Evolutionary conservation across 1,140 invertebrate species (phyloP).

Genomic region (Heliconius hermathena): DNA sequence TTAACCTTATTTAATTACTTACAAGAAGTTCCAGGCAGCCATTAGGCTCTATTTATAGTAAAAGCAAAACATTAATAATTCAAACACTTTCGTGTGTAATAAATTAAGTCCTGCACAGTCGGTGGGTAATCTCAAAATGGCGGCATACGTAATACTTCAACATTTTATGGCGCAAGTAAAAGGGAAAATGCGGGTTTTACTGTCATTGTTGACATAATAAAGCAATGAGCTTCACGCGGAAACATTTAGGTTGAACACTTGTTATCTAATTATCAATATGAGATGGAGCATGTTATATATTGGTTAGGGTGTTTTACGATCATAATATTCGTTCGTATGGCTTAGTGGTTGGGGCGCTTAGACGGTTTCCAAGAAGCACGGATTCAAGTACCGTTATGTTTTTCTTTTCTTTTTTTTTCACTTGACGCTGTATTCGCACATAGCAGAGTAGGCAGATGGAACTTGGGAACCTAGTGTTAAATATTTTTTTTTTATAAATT

Average conservation of each 20-base stretch:
- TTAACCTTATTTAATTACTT: slow-evolving; percentile 7
- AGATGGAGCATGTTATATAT: neutral
- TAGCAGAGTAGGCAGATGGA: too few species aligned
- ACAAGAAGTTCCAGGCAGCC: slow-evolving; percentile 22
- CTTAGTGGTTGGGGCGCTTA: too few species aligned
- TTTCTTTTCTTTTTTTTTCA: too few species aligned
- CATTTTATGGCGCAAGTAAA: slow-evolving; percentile 35
- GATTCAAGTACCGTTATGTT: too few species aligned
- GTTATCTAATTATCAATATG: neutral
- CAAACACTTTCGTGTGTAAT: slow-evolving; percentile 74
- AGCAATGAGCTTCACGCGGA: neutral
- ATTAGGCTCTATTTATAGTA: slow-evolving; percentile 48
- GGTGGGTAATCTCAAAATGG: slow-evolving; percentile 73
- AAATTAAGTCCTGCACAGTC: slow-evolving; percentile 68
- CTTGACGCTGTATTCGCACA: too few species aligned
- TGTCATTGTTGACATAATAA: slow-evolving; percentile 13
- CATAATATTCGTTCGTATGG: too few species aligned
- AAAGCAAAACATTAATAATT: slow-evolving; percentile 73
- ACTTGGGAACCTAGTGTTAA: too few species aligned
- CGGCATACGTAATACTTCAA: slow-evolving; percentile 65
- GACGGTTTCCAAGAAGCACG: too few species aligned
- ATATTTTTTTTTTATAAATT: too few species aligned
- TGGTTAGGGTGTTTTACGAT: neutral
- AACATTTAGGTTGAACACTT: neutral
- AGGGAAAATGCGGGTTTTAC: neutral